Evolutionary conservation across 2,888 invertebrate genomes (phyloP).

Genomic region (Tetragnatha montana): DNA sequence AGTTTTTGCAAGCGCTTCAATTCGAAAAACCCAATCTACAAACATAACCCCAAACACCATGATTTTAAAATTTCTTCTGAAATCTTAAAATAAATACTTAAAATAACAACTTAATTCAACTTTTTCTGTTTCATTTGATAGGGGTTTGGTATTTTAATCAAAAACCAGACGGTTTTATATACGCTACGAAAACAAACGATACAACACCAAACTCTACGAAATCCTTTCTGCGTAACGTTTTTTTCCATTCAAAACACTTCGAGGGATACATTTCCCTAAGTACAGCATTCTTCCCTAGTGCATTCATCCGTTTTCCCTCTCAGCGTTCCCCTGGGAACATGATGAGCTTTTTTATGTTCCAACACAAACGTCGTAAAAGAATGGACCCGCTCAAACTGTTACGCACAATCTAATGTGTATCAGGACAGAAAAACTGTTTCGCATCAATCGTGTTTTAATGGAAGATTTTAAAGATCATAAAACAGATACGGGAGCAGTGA

Average conservation of each 20-base stretch:
- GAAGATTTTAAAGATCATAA: conserved; percentile 40
- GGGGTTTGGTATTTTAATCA: no score
- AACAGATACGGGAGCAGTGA: neutral
- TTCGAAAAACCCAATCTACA: no score
- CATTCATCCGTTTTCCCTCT: neutral
- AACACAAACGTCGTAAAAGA: conserved; percentile 26
- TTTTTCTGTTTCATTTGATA: no score
- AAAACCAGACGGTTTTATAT: no score
- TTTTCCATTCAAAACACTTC: neutral
- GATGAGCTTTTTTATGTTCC: conserved; percentile 7
- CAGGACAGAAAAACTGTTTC: conserved; percentile 10
- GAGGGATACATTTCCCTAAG: conserved; percentile 24
- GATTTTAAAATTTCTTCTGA: no score
- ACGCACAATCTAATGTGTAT: conserved; percentile 12
- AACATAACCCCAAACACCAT: no score
- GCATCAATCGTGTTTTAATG: conserved; percentile 53
- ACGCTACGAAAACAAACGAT: no score
- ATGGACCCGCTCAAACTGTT: conserved; percentile 7
- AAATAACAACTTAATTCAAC: no score
- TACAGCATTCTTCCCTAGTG: conserved; percentile 6
- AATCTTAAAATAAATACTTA: no score
- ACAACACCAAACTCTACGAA: neutral
- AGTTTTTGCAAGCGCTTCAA: no score
- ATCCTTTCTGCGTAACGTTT: conserved; percentile 5
- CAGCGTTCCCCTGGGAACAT: neutral